Conservation (phyloP, 2,797 vertebrate species). For the Odontamblyopus lacepedii region DNA sequence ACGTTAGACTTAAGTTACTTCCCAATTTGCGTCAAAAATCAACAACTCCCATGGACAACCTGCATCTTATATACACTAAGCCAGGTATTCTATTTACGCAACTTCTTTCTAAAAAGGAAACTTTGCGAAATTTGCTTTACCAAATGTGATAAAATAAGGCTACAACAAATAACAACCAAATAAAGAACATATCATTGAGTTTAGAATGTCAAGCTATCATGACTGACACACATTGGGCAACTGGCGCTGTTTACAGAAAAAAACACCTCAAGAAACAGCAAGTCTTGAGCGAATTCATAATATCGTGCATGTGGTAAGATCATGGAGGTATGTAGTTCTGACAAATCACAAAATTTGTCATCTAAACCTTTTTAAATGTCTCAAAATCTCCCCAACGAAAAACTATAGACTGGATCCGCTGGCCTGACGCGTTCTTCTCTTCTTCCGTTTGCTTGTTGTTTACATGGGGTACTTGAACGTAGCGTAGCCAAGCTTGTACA, state of each 20-base stretch:
- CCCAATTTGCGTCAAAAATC: not conserved
- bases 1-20: not conserved
- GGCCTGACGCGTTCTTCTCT: slow-evolving; percentile 41
- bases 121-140: not conserved
- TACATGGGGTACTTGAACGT: slow-evolving; percentile 89
- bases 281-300: not conserved
- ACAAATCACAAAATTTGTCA: not conserved
- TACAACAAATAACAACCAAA: not conserved
- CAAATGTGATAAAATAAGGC: not conserved
- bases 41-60: not conserved
- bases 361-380: not conserved
- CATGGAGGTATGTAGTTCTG: not conserved
- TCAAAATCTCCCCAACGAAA: slow-evolving; percentile 27
- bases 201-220: not conserved
- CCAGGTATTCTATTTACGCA: not conserved
- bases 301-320: not conserved
- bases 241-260: not conserved
- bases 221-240: not conserved
- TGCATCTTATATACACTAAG: not conserved
- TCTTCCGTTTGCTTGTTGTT: slow-evolving; percentile 75
- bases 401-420: slow-evolving; percentile 56
- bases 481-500: slow-evolving; percentile 55
- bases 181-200: not conserved
- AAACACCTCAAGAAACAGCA: not conserved
- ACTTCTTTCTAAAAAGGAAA: no score